Conservation (phyloP, 1,140 invertebrate species). For the Dendrolimus punctatus region DNA sequence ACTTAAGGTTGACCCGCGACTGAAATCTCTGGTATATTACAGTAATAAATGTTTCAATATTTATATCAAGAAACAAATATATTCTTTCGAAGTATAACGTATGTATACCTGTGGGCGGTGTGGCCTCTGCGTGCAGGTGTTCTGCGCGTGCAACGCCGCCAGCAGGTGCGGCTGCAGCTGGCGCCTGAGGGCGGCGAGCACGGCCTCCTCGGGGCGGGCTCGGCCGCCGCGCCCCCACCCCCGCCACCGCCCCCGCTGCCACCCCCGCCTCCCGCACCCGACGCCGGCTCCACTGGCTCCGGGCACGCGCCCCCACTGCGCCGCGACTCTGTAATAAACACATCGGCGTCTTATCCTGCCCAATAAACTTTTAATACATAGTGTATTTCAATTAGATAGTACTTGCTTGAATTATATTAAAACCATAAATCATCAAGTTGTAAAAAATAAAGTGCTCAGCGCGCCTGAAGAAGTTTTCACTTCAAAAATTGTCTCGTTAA, state of each 20-base stretch:
- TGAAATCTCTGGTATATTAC: too few species aligned
- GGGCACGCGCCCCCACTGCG: conserved; percentile 17
- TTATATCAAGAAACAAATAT: too few species aligned
- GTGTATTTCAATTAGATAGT: too few species aligned
- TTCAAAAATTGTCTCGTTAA: too few species aligned
- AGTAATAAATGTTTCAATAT: too few species aligned
- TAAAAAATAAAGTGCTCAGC: too few species aligned
- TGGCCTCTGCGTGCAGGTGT: conserved; percentile 27
- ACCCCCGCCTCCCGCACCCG: conserved; percentile 52
- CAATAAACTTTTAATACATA: neutral
- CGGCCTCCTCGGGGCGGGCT: conserved; percentile 63
- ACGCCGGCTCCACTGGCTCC: conserved; percentile 10
- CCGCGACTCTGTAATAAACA: conserved; percentile 27
- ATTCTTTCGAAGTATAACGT: too few species aligned
- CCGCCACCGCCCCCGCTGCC: conserved; percentile 39
- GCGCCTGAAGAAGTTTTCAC: too few species aligned
- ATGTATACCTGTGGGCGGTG: conserved; percentile 9
- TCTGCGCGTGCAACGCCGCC: conserved; percentile 72
- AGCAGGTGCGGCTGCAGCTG: conserved; percentile 78
- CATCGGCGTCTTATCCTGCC: neutral
- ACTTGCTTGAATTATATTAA: too few species aligned
- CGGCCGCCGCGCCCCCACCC: conserved; percentile 49
- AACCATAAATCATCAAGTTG: too few species aligned
- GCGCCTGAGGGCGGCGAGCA: conserved; percentile 75
- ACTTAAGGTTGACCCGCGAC: too few species aligned